A percentile compares a stretch with the other conserved stretches of the same genome.
These are phyloP conservation scores for Hybognathus amarus DNA, from an alignment of 2,797 vertebrate species.

Conservation along the genomic window DNA sequence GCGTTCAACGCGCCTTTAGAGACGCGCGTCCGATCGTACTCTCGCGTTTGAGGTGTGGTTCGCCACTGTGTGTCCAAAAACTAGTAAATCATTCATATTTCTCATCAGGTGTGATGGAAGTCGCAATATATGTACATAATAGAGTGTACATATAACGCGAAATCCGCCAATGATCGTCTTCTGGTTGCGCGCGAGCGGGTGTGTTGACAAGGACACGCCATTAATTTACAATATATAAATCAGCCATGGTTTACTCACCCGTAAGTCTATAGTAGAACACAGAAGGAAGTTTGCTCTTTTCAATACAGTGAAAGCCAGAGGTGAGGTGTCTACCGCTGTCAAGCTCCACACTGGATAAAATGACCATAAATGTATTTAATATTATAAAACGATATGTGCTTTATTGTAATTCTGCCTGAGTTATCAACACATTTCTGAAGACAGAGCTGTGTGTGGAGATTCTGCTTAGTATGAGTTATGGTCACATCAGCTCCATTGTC, in stretches of 20 bases:
- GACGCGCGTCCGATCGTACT: background rate
- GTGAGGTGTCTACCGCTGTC: background rate
- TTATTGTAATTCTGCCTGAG: background rate
- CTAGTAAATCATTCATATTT: background rate
- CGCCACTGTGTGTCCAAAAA: background rate
- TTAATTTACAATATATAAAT: background rate
- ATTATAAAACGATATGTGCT: too few species aligned
- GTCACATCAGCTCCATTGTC: background rate
- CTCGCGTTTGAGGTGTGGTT: background rate
- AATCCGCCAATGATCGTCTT: too few species aligned
- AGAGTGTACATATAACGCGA: too few species aligned
- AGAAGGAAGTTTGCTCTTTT: background rate
- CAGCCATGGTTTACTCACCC: background rate
- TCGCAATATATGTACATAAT: background rate
- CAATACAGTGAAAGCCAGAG: too few species aligned
- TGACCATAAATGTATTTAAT: background rate
- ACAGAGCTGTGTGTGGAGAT: background rate
- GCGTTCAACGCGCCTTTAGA: background rate
- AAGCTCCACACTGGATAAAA: too few species aligned
- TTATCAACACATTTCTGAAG: background rate
- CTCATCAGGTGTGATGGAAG: background rate
- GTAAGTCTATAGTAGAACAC: background rate
- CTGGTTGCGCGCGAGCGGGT: background rate
- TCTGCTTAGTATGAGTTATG: too few species aligned
- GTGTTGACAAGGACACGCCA: slow-evolving; percentile 43